Evolutionary conservation across 2,888 invertebrate genomes (phyloP).

Genomic region (Euplagia quadripunctaria): DNA sequence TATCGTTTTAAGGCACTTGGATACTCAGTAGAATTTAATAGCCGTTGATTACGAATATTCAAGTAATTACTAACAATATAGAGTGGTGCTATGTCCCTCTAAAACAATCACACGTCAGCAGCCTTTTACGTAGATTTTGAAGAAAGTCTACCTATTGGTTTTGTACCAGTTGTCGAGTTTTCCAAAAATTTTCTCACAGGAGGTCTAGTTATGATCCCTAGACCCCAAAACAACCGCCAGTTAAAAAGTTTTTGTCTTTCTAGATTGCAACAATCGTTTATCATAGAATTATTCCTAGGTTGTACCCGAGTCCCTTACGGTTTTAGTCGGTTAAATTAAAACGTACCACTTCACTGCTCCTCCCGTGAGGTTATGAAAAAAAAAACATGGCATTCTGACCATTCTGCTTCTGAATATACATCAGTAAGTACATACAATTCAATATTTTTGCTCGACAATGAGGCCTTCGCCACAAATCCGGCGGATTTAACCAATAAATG

Average conservation of each 20-base stretch:
- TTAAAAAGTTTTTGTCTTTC: too few relatives aligned
- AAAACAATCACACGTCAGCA: too few relatives aligned
- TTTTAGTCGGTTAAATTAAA: neutral
- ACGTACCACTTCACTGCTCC: neutral
- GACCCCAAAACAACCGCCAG: too few relatives aligned
- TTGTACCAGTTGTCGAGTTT: too few relatives aligned
- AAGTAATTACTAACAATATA: neutral
- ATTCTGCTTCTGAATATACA: neutral
- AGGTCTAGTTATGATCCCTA: too few relatives aligned
- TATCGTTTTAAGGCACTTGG: too few relatives aligned
- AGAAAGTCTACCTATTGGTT: too few relatives aligned
- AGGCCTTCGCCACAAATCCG: constrained; percentile 50
- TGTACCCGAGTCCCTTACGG: neutral
- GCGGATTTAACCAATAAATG: constrained; percentile 62
- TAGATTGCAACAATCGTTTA: too few relatives aligned
- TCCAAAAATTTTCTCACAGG: too few relatives aligned
- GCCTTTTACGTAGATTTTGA: too few relatives aligned
- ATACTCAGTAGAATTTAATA: too few relatives aligned
- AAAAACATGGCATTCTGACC: neutral
- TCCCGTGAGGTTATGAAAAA: neutral
- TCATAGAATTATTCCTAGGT: neutral
- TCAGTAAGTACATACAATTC: neutral
- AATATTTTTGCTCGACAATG: constrained; percentile 29
- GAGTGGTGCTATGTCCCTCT: neutral
- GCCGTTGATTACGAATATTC: neutral